Conservation (phyloP, 30 jellyfish, hydroid and myxozoan genomes). For the Nemopilema nomurai region DNA sequence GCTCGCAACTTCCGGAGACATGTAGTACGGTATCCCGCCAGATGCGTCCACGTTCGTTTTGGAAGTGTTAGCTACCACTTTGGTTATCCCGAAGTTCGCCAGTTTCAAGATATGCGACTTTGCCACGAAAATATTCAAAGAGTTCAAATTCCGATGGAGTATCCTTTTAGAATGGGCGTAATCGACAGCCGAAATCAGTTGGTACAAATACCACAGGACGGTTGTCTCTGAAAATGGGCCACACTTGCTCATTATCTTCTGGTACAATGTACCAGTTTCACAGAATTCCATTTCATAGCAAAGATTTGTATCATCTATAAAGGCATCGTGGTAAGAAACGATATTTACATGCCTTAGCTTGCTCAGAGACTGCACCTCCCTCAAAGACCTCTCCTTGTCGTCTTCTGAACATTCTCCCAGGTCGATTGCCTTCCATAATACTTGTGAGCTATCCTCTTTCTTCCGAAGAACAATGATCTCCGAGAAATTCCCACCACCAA, state of each 20-base stretch:
- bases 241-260: slow-evolving; percentile 69
- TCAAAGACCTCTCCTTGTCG: slow-evolving; percentile 72
- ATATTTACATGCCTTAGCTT: slow-evolving; percentile 76
- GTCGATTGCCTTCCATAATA: slow-evolving; percentile 88
- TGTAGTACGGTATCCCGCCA: slow-evolving; percentile 96
- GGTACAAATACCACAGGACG: slow-evolving; percentile 70
- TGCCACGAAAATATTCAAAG: slow-evolving; percentile 80
- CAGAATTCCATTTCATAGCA: slow-evolving; percentile 94
- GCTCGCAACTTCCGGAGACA: slow-evolving; percentile 85
- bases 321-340: slow-evolving; percentile 74
- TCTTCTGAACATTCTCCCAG: slow-evolving; percentile 82
- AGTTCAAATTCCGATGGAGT: slow-evolving; percentile 83
- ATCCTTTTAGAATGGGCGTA: slow-evolving; percentile 78
- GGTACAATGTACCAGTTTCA: slow-evolving; percentile 86
- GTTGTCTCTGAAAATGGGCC: slow-evolving; percentile 68
- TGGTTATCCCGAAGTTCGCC: slow-evolving; percentile 88
- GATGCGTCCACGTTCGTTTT: slow-evolving; percentile 60
- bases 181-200: slow-evolving; percentile 83
- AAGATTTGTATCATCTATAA: slow-evolving; percentile 79
- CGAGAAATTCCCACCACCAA: slow-evolving; percentile 92
- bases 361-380: slow-evolving; percentile 82
- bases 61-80: slow-evolving; percentile 77
- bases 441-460: slow-evolving; percentile 79
- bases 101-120: slow-evolving; percentile 79
- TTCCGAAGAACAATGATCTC: slow-evolving; percentile 88